Base-by-base conservation (phyloP, 2,113 vertebrate genomes). In the Trogon surrucura region DNA sequence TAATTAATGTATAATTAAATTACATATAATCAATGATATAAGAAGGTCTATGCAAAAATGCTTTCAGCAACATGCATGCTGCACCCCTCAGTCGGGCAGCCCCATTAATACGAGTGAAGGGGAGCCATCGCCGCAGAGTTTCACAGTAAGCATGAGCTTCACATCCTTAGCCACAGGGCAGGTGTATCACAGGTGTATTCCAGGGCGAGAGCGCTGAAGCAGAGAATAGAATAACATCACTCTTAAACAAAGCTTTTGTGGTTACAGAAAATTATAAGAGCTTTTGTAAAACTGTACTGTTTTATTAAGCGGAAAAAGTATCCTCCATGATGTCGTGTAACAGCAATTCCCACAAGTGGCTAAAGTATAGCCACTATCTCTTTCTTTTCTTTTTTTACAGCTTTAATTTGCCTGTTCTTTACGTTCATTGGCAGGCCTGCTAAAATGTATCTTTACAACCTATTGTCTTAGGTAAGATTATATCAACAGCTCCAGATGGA, bases 401-500 rank as follows among this genome's bases (percentile, higher is more conserved):
- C 69, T 97, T 98, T 96, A 97, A 97, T 98, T 97, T 97, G 94
- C 97, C 96, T 95, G 62, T 97, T 96, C 91, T 97, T 95, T 90
- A 90, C 79, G 94, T 93, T 78, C 95, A 97, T 97, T 97, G 97
- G 96, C 97, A 97, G 96, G 22, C 50, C 86, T 88, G 92, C 96
- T 97, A 97, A 97, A 97, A 97, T 89, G 96, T 98, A 98, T 98
- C 98, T 98, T 97, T 97, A 96, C 97, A 98, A 98, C 98, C 97
- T 98, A 98, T 97, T 98, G 97, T 98, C 97, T 98, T 97, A 95
- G 95, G 97, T 85, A 97, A 98, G 98, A 98, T 98, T 82, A 83
- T 97, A 98, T 98, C 98, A 98, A 96, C 86, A 80, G 89, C 93
- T 97, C 95, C 98, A 99, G 98, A 99, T 99, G 98, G 98, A 98